Base-by-base conservation (phyloP, 1,140 invertebrate genomes). In the Pachyrhynchus sulphureomaculatus region DNA sequence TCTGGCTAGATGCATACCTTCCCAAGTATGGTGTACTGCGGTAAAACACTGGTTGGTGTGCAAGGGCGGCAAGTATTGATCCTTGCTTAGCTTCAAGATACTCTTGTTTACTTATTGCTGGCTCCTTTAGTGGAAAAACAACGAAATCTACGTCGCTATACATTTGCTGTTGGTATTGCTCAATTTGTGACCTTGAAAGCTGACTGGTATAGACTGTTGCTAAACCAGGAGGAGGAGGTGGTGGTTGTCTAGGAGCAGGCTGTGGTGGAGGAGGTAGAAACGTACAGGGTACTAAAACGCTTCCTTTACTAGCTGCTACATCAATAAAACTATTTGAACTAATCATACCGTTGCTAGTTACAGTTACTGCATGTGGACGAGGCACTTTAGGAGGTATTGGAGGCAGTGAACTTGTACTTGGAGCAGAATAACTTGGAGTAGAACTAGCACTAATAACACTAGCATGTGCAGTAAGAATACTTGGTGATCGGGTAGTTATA, bases 101-200 rank as follows among this genome's bases (percentile, higher is more conserved):
- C 72, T 95, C 92, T 75, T 93, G 91, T 73, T 92, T 90, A 56
- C 90, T 93, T 15, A 93, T 83, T 0, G 89, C 87, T 17, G 91
- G 91, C 76, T 95, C 91, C 76, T 93, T 91, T 42, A 93, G 75
- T 0, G 91, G 91, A 70, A 93, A 95, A 72, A 93, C 90, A 0
- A 93, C 91, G 69, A 92, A 95, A 73, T 95, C 91, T 4, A 91
- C 90, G 68, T 93, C 91, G 32, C 91, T 93, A 65, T 91, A 92
- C 13, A 93, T 81, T 69, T 93, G 91, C 68, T 91, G 90, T 68
- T 92, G 88, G 67, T 91, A 93, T 61, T 90, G 86, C 65, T 91
- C 88, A 48, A 92, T 87, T 62, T 91, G 90, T 21, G 87, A 88
- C 13, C 86, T 80, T 0, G 88, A 88, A 10, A 91, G 78, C 60